Evolutionary conservation across 2,888 invertebrate genomes (phyloP).

Genomic region (Drosophila robusta): DNA sequence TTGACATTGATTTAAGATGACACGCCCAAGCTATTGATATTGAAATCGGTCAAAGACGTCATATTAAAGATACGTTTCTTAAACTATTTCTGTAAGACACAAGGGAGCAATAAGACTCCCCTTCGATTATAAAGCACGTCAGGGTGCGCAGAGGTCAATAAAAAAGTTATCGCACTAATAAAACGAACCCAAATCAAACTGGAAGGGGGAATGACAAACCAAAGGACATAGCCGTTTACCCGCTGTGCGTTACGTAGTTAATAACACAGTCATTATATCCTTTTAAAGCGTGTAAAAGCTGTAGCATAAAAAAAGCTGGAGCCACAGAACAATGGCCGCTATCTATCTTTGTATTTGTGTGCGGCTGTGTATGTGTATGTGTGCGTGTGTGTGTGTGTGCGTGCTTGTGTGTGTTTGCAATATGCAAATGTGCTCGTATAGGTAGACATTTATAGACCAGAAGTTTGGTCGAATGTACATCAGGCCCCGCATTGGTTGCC

Average conservation of each 20-base stretch:
- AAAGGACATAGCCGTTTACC: slow-evolving; percentile 8
- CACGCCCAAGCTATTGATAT: neutral
- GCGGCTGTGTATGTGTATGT: slow-evolving; percentile 10
- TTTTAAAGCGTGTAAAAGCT: slow-evolving; percentile 27
- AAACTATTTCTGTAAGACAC: neutral
- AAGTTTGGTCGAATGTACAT: slow-evolving; percentile 63
- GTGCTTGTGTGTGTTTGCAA: slow-evolving; percentile 30
- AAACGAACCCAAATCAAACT: neutral
- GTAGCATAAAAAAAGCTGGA: slow-evolving; percentile 36
- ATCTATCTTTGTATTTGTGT: slow-evolving; percentile 34
- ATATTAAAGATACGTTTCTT: neutral
- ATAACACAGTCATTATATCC: slow-evolving; percentile 58
- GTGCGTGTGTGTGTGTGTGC: slow-evolving; percentile 13
- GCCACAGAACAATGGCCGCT: slow-evolving; percentile 53
- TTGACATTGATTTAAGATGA: too few relatives aligned
- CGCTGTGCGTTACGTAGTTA: slow-evolving; percentile 44
- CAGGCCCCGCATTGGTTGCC: slow-evolving; percentile 57
- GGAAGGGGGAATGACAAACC: slow-evolving; percentile 11
- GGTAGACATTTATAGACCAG: slow-evolving; percentile 76
- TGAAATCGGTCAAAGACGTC: neutral
- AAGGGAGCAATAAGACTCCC: slow-evolving; percentile 1
- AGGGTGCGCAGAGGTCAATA: slow-evolving; percentile 12
- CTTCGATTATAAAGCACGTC: slow-evolving; percentile 7
- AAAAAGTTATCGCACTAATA: slow-evolving; percentile 6
- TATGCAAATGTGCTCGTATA: slow-evolving; percentile 66